These are phyloP conservation scores for Prionailurus bengalensis DNA, from an alignment of 2,113 vertebrate genomes.

Conservation along the genomic window DNA sequence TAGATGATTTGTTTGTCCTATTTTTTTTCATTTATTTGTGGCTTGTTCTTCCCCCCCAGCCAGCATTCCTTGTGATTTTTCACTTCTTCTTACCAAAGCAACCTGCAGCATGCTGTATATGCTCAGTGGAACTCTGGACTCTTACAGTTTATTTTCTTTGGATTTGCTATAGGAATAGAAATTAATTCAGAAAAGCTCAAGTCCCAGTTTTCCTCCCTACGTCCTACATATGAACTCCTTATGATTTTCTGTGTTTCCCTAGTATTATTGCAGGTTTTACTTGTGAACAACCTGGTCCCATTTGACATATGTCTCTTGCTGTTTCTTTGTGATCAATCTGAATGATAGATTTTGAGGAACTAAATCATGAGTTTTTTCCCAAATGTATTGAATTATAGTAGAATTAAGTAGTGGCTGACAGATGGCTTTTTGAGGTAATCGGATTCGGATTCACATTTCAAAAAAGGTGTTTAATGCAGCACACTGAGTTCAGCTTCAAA, in stretches of 20 bases:
- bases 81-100: neutral
- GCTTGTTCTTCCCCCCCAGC: neutral
- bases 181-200: neutral
- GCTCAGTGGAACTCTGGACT: neutral
- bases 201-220: neutral
- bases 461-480: neutral
- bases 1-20: neutral
- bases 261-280: neutral
- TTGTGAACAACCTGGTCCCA: neutral
- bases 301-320: neutral
- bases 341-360: neutral
- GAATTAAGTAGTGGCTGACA: neutral
- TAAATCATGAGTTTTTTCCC: neutral
- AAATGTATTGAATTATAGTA: neutral
- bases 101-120: neutral
- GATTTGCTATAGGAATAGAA: constrained; percentile 16
- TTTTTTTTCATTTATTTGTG: neutral
- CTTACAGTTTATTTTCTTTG: neutral
- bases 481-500: neutral
- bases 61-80: neutral
- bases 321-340: neutral
- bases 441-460: neutral
- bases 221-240: neutral
- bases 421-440: neutral
- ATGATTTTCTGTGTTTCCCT: neutral